Evolutionary conservation across 1,140 invertebrate species (phyloP), one percentile per base, ranked within the genome.

Genomic region (Lepeophtheirus salmonis): DNA sequence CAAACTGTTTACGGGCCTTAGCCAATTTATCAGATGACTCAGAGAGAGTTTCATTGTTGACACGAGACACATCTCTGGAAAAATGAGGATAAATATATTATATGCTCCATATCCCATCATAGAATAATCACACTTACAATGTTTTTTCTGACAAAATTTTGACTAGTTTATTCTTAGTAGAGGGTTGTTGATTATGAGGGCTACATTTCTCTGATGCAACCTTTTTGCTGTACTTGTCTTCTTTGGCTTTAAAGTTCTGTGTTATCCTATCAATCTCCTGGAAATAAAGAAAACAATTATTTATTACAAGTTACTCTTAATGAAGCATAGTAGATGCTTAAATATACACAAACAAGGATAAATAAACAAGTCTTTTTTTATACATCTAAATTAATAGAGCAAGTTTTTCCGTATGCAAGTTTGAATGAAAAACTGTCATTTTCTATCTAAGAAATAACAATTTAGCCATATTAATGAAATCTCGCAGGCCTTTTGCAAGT

Each of bases 141-240:
- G 83, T 87, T 74, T 83, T 84, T 64, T 78, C 83, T 3, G 84
- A 87, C 22, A 87, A 70, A 60, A 82, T 76, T 69, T 86, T 86
- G 3, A 84, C 80, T 60, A 88, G 71, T 71, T 80, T 81, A 63
- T 82, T 79, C 62, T 78, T 79, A 65, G 86, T 83, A 68, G 84
- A 86, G 1, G 79, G 74, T 66, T 68, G 22, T 50, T 56, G 41
- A 60, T 79, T 79, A 60, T 77, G n/a, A n/a, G n/a, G n/a, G n/a
- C n/a, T n/a, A n/a, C n/a, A 76, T 41, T 72, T 70, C 50, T 79
- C 79, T n/a, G 77, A 69, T 0, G 75, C 71, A 0, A 72, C 66
- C 63, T 80, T 80, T 77, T 74, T 18, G 75, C 72, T n/a, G 76
- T 74, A 12, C 48, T 13, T 52, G n/a, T 56, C 41, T 63, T 41